Conservation (phyloP, 2,113 vertebrate species). For the Larimichthys polyactis region DNA sequence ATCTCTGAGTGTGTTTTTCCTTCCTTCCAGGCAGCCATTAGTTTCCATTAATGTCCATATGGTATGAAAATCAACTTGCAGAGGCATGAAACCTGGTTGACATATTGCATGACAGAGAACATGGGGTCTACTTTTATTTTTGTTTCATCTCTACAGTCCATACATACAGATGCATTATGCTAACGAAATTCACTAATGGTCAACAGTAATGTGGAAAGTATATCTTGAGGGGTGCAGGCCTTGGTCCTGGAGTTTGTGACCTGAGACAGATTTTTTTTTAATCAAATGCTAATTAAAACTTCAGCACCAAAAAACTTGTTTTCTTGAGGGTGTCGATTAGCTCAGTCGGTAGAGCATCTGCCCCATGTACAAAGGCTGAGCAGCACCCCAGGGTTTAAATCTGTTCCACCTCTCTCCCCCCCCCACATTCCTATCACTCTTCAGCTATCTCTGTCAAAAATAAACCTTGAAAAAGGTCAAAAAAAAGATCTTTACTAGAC, state of each 20-base stretch:
- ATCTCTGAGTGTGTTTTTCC: constrained; percentile 38
- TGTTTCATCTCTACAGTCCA: background rate
- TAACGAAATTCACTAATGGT: background rate
- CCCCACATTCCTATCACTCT: no score
- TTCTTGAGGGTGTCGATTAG: background rate
- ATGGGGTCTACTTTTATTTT: constrained; percentile 5
- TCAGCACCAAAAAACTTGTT: background rate
- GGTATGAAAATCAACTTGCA: constrained; percentile 51
- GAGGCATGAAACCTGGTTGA: constrained; percentile 21
- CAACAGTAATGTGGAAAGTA: background rate
- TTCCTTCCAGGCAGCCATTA: constrained; percentile 38
- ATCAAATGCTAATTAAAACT: background rate
- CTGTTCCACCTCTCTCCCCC: no score
- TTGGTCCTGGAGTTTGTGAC: background rate
- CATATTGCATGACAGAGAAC: constrained; percentile 28
- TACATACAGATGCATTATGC: background rate
- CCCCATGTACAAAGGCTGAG: no score
- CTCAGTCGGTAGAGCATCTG: no score
- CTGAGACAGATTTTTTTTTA: background rate
- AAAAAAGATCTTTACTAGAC: no score
- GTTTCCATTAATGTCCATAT: constrained; percentile 61
- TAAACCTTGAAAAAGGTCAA: no score
- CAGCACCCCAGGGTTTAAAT: no score
- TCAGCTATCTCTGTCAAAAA: no score
- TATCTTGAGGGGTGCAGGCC: no score